Conservation (phyloP, 2,113 vertebrate species). For the Odocoileus hemionus region DNA sequence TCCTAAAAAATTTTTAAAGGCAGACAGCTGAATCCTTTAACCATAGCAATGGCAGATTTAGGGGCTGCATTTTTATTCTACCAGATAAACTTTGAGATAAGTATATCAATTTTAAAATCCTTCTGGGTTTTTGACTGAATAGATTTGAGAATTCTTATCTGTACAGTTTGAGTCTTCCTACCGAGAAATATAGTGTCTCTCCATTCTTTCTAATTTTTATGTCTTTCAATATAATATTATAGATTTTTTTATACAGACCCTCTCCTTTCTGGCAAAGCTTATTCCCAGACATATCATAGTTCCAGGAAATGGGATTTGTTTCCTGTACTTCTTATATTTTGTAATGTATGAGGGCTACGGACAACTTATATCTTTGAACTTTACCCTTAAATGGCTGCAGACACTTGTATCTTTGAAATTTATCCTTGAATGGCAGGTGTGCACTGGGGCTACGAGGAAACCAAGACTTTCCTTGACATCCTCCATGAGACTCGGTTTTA, state of each 20-base stretch:
- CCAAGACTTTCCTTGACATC: conserved; percentile 73
- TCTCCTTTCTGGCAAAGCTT: background rate
- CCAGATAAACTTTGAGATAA: background rate
- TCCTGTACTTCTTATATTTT: background rate
- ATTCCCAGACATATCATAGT: background rate
- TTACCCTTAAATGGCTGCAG: conserved; percentile 16
- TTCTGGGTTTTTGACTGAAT: background rate
- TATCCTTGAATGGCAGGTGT: conserved; percentile 61
- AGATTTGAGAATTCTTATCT: background rate
- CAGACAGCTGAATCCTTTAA: background rate
- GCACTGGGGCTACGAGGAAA: conserved; percentile 76
- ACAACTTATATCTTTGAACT: background rate
- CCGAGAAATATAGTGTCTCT: background rate
- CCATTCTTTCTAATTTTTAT: background rate
- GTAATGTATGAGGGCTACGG: background rate
- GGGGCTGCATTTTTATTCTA: background rate
- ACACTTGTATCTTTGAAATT: background rate
- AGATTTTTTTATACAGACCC: background rate
- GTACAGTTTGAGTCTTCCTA: background rate
- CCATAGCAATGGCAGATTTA: background rate
- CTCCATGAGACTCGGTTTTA: conserved; percentile 72
- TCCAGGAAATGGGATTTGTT: background rate
- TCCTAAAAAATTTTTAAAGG: background rate
- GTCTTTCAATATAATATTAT: background rate
- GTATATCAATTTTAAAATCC: background rate